Evolutionary conservation across 2,888 invertebrate genomes (phyloP).

Genomic region (Drosophila putrida): DNA sequence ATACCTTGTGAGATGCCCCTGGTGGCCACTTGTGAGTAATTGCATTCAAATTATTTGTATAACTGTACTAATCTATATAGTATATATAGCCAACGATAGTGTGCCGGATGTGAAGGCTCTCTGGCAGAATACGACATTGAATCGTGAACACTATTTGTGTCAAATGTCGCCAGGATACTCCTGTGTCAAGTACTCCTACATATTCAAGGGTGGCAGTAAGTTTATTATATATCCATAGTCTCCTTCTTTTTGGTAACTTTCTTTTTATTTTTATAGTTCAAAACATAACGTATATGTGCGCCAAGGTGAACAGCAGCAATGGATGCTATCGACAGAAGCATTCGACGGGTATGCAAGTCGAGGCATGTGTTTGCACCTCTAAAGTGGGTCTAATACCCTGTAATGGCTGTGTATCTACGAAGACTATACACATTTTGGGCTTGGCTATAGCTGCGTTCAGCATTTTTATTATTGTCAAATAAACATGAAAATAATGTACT

Average conservation of each 20-base stretch:
- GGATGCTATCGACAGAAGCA: slow-evolving; percentile 88
- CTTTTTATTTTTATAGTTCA: slow-evolving; percentile 86
- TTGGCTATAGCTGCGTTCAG: slow-evolving; percentile 40
- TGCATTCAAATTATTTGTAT: neutral
- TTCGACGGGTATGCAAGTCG: slow-evolving; percentile 85
- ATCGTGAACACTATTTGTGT: slow-evolving; percentile 86
- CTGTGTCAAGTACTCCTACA: slow-evolving; percentile 89
- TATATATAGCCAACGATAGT: slow-evolving; percentile 87
- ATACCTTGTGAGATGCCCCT: slow-evolving; percentile 89
- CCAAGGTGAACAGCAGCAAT: slow-evolving; percentile 87
- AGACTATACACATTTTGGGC: slow-evolving; percentile 36
- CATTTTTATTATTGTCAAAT: slow-evolving; percentile 50
- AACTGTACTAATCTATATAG: no score
- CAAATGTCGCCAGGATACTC: slow-evolving; percentile 87
- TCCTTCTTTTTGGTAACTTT: neutral
- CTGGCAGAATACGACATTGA: slow-evolving; percentile 86
- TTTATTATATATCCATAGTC: slow-evolving; percentile 20
- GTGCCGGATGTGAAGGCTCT: slow-evolving; percentile 88
- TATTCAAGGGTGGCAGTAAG: slow-evolving; percentile 88
- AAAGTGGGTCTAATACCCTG: slow-evolving; percentile 85
- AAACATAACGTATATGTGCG: slow-evolving; percentile 90
- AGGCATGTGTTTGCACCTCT: slow-evolving; percentile 87
- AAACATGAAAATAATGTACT: slow-evolving; percentile 48
- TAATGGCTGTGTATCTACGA: slow-evolving; percentile 74
- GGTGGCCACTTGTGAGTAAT: slow-evolving; percentile 86